Conservation (phyloP, 2,797 vertebrate species). For the Oreortyx pictus region DNA sequence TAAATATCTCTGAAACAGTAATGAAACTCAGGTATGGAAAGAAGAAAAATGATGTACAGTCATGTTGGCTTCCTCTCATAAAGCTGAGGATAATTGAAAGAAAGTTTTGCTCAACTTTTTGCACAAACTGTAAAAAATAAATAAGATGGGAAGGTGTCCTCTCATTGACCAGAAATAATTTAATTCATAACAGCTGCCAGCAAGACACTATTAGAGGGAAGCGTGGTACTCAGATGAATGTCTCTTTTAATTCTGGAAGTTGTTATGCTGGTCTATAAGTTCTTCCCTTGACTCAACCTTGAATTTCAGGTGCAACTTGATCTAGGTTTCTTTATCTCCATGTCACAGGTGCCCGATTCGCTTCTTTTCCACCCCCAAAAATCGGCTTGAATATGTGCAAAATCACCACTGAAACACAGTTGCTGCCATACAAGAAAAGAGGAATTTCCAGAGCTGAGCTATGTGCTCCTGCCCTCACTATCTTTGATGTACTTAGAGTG, state of each 20-base stretch:
- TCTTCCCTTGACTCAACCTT: background rate
- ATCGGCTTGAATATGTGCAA: background rate
- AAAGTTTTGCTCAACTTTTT: background rate
- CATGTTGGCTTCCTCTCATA: background rate
- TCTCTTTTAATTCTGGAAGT: background rate
- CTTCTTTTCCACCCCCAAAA: background rate
- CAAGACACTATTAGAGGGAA: background rate
- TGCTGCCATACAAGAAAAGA: background rate
- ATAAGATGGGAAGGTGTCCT: background rate
- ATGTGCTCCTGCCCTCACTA: background rate
- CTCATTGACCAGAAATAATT: background rate
- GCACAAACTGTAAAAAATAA: background rate
- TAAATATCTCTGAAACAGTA: background rate
- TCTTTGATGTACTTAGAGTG: background rate
- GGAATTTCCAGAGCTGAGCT: background rate
- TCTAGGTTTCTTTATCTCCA: background rate
- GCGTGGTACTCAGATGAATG: background rate
- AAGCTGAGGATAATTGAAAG: background rate
- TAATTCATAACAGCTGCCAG: background rate
- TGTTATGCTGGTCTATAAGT: background rate
- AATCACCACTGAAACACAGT: background rate
- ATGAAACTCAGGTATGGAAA: background rate
- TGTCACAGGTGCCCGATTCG: background rate
- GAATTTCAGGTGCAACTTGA: background rate
- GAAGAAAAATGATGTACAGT: background rate